A percentile compares a stretch with the other conserved stretches of the same genome.
Conservation (phyloP, 2,797 vertebrate genomes). For the Tolypeutes matacus region DNA sequence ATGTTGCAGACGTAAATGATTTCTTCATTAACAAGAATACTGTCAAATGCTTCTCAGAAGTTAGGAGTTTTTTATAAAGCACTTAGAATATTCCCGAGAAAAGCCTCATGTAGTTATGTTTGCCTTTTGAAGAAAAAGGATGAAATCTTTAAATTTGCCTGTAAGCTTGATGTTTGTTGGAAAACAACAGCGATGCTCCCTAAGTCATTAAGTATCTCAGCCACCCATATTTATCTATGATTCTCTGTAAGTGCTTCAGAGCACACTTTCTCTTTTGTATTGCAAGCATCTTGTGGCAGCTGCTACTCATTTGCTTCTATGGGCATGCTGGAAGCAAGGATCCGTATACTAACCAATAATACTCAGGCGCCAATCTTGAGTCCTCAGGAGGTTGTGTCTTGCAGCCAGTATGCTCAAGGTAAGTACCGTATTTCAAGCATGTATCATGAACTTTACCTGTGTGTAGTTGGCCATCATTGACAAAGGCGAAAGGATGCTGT, state of each 20-base stretch:
- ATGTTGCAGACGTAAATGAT: neutral
- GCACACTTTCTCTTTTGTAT: constrained; percentile 14
- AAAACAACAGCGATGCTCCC: neutral
- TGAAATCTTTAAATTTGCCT: neutral
- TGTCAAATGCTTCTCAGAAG: constrained; percentile 42
- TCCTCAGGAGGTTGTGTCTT: constrained; percentile 97
- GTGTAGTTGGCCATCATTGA: neutral
- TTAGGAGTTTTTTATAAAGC: neutral
- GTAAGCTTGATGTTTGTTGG: neutral
- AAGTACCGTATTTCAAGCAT: constrained; percentile 55
- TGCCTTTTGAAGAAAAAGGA: neutral
- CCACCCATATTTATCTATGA: neutral
- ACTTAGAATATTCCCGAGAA: constrained; percentile 36
- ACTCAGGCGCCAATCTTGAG: constrained; percentile 92
- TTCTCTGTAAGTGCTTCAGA: constrained; percentile 10
- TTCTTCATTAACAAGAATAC: constrained; percentile 4
- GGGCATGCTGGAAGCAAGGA: constrained; percentile 96
- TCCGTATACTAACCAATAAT: constrained; percentile 95
- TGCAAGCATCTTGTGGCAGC: constrained; percentile 92
- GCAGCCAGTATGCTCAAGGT: constrained; percentile 98
- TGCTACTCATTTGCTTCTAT: constrained; percentile 96
- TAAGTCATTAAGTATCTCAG: neutral
- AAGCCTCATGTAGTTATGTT: neutral
- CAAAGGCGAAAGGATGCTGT: neutral
- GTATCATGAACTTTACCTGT: neutral